Evolutionary conservation across 2,113 vertebrate species (phyloP), one percentile per base, ranked within the genome.

Genomic region (Bujurquina vittata): DNA sequence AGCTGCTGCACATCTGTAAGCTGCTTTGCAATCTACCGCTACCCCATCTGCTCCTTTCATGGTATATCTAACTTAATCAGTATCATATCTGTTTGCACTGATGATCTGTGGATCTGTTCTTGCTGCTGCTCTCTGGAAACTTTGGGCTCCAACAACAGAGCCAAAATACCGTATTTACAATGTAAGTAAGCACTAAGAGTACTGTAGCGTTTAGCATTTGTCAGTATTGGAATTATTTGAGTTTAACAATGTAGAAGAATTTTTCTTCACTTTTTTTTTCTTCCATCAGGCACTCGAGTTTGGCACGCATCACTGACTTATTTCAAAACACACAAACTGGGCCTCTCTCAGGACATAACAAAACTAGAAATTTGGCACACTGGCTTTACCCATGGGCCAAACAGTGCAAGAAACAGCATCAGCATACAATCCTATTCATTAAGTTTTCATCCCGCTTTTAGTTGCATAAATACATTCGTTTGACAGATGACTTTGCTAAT

Each of bases 401-500:
- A 60, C 33, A 8, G 46, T 74, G 56, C 22, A 75, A 56, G 35
- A 79, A 86, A 73, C 77, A 72, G n/a, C 81, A 65, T 40, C 74
- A 33, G 73, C 37, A 69, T 18, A 56, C 31, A 29, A 22, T 56
- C 46, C 20, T 52, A 79, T 84, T 86, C 81, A 90, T 85, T 77
- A 87, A 75, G 26, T 67, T 77, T 81, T 80, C 65, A 62, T 77
- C 56, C 72, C 29, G 43, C 63, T 88, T 88, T 87, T 79, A 78
- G 75, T 23, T 79, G 74, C 82, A 83, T 83, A 84, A 91, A 92
- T 84, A 81, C 84, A 43, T 84, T 81, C 62, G 18, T 84, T 90
- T 91, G 86, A 92, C 89, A 93, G 84, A 91, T 84, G 85, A 89
- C 85, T 87, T 85, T 60, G 43, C 79, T 88, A 91, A 92, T 93